Evolutionary conservation across 2,888 invertebrate genomes (phyloP), one percentile per base, ranked within the genome.

Genomic region (Agonum fuliginosum): DNA sequence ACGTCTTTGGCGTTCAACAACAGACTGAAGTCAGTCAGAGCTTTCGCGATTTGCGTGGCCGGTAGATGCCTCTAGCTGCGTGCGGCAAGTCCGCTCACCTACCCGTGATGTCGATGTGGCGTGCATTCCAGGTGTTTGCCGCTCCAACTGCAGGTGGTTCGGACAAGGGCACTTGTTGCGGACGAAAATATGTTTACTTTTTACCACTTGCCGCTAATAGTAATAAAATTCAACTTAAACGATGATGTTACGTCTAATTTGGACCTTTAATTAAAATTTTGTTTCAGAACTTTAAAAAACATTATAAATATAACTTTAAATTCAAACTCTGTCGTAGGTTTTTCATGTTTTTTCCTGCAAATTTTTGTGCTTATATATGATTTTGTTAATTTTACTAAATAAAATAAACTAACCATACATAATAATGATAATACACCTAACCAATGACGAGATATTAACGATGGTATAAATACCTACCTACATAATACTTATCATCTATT

Each of bases 101-200:
- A 34, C 72, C 14, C 24, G 30, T 30, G 22, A 30, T 51, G 51
- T 71, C 34, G 10, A 34, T n/a, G n/a, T n/a, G n/a, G n/a, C n/a
- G n/a, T n/a, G n/a, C n/a, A n/a, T n/a, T 54, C 17, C 73, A 75
- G 74, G 74, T 75, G 65, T 8, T 24, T 67, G 75, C 74, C 67
- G 75, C 75, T 65, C 46, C n/a, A 34, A 6, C 3, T 10, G 10
- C 67, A 67, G 75, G 67, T 75, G 75, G 34, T 34, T 51, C 41
- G 34, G 37, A 67, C 30, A 20, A 37, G 19, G 46, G 75, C 75
- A 75, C 75, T 75, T 75, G 75, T 75, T 75, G 75, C 75, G 12
- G 20, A 67, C 12, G 51, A 75, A 75, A 75, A 75, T 75, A 75
- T 75, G 75, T 75, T 75, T 75, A 75, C 75, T 75, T 67, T 75